Evolutionary conservation across 2,888 invertebrate genomes (phyloP).

Genomic region (Zonitis immaculata): DNA sequence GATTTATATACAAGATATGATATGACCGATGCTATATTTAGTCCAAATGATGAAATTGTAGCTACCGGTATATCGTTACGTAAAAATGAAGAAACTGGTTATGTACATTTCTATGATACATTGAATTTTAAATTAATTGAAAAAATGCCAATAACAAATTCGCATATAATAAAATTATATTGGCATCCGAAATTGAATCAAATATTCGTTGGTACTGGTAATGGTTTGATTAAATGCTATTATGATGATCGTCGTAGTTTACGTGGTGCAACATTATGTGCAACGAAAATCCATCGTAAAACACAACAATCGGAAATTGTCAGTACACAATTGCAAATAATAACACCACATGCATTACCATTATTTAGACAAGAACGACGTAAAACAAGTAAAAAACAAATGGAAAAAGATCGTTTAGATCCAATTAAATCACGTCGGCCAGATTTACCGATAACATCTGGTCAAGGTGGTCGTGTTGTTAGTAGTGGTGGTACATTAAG

Average conservation of each 20-base stretch:
- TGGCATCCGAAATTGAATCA: slow-evolving; percentile 99
- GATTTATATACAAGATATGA: slow-evolving; percentile 80
- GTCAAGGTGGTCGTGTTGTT: slow-evolving; percentile 89
- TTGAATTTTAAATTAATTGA: slow-evolving; percentile 70
- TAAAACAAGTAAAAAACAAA: slow-evolving; percentile 80
- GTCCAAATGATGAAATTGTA: slow-evolving; percentile 87
- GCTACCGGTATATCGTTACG: slow-evolving; percentile 82
- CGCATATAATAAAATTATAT: slow-evolving; percentile 79
- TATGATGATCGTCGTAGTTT: slow-evolving; percentile 85
- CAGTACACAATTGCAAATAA: slow-evolving; percentile 79
- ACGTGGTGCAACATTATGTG: slow-evolving; percentile 87
- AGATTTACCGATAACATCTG: slow-evolving; percentile 83
- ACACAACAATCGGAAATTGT: slow-evolving; percentile 81
- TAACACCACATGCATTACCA: slow-evolving; percentile 94
- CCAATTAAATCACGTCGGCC: slow-evolving; percentile 79
- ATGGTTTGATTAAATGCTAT: slow-evolving; percentile 84
- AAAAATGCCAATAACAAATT: slow-evolving; percentile 70
- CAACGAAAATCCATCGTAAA: slow-evolving; percentile 69
- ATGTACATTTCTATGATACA: slow-evolving; percentile 74
- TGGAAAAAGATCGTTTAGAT: slow-evolving; percentile 87
- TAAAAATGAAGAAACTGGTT: slow-evolving; percentile 55
- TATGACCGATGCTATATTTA: slow-evolving; percentile 77
- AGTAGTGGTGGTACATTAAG: slow-evolving; percentile 94
- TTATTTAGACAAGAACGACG: slow-evolving; percentile 90
- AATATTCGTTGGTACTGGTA: slow-evolving; percentile 86